Evolutionary conservation across 2,113 vertebrate species (phyloP).

Genomic region (Saguinus midas): DNA sequence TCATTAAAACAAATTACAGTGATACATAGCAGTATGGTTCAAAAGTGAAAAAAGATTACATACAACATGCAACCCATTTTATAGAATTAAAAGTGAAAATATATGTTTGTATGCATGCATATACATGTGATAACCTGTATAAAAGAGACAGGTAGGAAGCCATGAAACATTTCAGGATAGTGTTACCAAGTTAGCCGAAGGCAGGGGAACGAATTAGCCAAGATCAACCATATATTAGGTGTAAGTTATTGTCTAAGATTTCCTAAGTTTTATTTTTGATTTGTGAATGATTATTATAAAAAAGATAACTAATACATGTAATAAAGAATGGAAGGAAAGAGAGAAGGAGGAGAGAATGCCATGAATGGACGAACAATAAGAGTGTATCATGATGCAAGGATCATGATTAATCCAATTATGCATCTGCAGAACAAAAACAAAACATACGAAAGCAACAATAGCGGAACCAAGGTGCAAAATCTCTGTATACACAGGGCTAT

Average conservation of each 20-base stretch:
- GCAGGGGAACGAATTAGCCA: not conserved
- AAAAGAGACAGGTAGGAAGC: not conserved
- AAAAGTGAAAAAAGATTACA: constrained; percentile 17
- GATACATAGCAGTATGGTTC: not conserved
- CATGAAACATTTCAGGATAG: not conserved
- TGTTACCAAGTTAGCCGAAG: not conserved
- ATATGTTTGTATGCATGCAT: not conserved
- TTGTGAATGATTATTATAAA: not conserved
- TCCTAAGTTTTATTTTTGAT: not conserved
- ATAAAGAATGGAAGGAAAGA: not conserved
- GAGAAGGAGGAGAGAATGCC: not conserved
- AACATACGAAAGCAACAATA: not conserved
- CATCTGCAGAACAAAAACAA: not conserved
- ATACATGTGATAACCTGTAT: not conserved
- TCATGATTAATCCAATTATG: not conserved
- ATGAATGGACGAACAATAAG: not conserved
- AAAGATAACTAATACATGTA: not conserved
- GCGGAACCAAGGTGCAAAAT: not conserved
- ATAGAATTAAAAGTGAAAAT: not conserved
- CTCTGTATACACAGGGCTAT: not conserved
- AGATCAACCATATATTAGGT: not conserved
- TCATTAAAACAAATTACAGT: not conserved
- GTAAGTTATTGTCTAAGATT: not conserved
- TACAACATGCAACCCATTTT: not conserved
- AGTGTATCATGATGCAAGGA: not conserved